These are phyloP conservation scores for Trichogramma dendrolimi DNA, from an alignment of 2,888 invertebrate species.

Conservation along the genomic window DNA sequence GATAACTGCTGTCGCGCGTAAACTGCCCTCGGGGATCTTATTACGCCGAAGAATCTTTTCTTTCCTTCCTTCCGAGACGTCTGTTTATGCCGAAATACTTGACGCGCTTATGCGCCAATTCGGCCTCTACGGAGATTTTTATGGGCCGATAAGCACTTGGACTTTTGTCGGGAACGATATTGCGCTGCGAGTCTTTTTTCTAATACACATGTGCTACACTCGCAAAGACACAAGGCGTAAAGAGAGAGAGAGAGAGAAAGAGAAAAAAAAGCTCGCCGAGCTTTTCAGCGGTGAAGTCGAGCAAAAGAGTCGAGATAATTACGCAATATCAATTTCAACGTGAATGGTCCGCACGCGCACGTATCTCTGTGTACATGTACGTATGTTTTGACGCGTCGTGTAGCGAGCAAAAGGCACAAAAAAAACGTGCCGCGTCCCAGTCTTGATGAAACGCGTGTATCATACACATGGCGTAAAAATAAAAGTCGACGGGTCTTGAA, in stretches of 20 bases:
- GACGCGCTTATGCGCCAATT: too few species aligned
- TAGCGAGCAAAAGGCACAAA: background rate
- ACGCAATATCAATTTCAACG: conserved; percentile 28
- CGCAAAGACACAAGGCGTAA: conserved; percentile 8
- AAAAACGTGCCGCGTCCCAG: too few species aligned
- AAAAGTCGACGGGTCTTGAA: too few species aligned
- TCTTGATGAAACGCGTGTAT: too few species aligned
- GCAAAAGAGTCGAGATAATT: conserved; percentile 28
- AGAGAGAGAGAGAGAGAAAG: conserved; percentile 24
- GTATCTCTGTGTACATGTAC: conserved; percentile 6
- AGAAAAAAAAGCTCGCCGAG: conserved; percentile 21
- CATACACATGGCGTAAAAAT: too few species aligned
- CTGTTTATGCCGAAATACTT: too few species aligned
- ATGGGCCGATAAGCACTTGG: too few species aligned
- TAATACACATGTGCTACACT: too few species aligned
- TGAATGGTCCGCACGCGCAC: background rate
- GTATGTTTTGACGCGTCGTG: conserved; percentile 13
- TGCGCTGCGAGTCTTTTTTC: too few species aligned
- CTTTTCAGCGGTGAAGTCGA: conserved; percentile 18
- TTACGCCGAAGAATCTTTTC: conserved; percentile 37
- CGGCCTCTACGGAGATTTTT: too few species aligned
- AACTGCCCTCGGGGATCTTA: conserved; percentile 51
- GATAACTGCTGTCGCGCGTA: conserved; percentile 39
- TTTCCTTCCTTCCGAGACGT: too few species aligned
- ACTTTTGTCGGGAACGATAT: too few species aligned